These are phyloP conservation scores for Acronicta aceris DNA, from an alignment of 2,888 invertebrate genomes.

Conservation along the genomic window DNA sequence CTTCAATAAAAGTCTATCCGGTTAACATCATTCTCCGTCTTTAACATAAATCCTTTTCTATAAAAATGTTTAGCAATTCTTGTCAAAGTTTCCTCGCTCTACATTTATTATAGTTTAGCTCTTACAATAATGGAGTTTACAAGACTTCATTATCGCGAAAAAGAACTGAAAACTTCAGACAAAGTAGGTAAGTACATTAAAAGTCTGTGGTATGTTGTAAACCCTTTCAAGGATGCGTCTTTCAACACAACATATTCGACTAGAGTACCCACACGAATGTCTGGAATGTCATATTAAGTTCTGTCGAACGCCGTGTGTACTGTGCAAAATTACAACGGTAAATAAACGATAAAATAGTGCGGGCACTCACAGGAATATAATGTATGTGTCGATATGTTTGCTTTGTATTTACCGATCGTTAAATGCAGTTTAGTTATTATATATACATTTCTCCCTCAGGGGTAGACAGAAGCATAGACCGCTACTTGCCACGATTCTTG, in stretches of 20 bases:
- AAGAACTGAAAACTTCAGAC: slow-evolving; percentile 38
- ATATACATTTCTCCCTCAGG: too few species aligned
- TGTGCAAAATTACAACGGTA: background rate
- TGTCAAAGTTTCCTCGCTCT: slow-evolving; percentile 18
- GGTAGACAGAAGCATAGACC: too few species aligned
- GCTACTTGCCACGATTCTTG: too few species aligned
- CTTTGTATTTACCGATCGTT: too few species aligned
- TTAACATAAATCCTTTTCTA: slow-evolving; percentile 1
- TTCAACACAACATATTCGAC: slow-evolving; percentile 14
- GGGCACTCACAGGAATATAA: background rate
- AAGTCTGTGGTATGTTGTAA: slow-evolving; percentile 39
- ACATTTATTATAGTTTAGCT: slow-evolving; percentile 32
- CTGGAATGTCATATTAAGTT: slow-evolving; percentile 11
- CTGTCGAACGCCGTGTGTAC: background rate
- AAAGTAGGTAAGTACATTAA: slow-evolving; percentile 26
- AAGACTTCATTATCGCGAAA: slow-evolving; percentile 39
- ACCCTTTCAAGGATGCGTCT: slow-evolving; percentile 19
- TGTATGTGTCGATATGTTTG: too few species aligned
- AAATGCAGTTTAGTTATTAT: too few species aligned
- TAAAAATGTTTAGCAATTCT: slow-evolving; percentile 15
- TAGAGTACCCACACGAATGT: background rate
- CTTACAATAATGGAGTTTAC: slow-evolving; percentile 40
- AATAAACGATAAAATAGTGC: background rate
- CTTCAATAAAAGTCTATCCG: background rate
- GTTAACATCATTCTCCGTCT: background rate